Conservation (phyloP, 2,888 invertebrate genomes). For the Ophonus ardosiacus region DNA sequence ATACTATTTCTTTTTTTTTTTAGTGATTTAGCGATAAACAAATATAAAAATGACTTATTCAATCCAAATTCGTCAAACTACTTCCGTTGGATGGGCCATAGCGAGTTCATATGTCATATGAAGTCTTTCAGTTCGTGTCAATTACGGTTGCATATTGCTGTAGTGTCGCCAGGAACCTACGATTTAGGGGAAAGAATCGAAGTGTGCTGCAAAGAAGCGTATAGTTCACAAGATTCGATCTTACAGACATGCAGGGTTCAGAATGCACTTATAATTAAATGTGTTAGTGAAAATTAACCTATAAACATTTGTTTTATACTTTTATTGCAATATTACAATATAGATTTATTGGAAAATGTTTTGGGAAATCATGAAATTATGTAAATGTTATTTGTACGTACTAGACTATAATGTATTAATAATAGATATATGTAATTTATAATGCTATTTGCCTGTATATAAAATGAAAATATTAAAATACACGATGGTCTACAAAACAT, state of each 20-base stretch:
- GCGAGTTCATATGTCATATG: constrained; percentile 71
- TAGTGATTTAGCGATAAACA: constrained; percentile 38
- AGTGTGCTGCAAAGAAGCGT: constrained; percentile 73
- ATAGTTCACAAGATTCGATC: constrained; percentile 69
- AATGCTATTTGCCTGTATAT: constrained; percentile 27
- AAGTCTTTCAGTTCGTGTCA: constrained; percentile 71
- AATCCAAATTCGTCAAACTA: constrained; percentile 72
- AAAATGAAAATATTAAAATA: not conserved
- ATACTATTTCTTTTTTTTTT: not conserved
- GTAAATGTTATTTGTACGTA: constrained; percentile 40
- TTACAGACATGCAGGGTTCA: constrained; percentile 72
- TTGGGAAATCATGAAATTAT: constrained; percentile 5
- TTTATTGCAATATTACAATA: constrained; percentile 24
- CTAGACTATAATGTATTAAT: constrained; percentile 4
- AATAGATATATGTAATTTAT: constrained; percentile 24
- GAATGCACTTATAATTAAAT: constrained; percentile 71
- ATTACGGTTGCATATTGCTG: constrained; percentile 76
- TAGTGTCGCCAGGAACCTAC: constrained; percentile 83
- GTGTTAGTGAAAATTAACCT: constrained; percentile 26
- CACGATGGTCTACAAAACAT: not conserved
- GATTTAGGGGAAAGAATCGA: constrained; percentile 82
- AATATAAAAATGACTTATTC: constrained; percentile 66
- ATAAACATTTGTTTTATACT: not conserved
- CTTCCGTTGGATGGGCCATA: constrained; percentile 73
- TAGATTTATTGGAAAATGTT: constrained; percentile 6